A percentile compares a stretch with the other conserved stretches of the same genome.
These are phyloP conservation scores for Andrena chrysosceles DNA, from an alignment of 2,888 invertebrate genomes.

Conservation along the genomic window DNA sequence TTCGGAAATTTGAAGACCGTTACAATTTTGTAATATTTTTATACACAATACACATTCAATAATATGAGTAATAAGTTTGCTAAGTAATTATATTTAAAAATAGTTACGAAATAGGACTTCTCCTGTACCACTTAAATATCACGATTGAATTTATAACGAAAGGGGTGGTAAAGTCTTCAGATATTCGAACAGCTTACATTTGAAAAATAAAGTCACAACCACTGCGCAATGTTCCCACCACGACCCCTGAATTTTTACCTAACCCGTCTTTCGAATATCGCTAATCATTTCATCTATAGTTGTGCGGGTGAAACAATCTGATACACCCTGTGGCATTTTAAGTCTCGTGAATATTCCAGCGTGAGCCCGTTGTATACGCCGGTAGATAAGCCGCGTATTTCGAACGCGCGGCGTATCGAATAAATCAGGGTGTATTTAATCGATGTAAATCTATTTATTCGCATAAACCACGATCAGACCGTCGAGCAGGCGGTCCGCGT, in stretches of 20 bases:
- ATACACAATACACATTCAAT: too few species aligned
- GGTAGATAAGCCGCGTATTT: constrained; percentile 38
- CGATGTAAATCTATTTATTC: constrained; percentile 52
- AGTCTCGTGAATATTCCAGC: constrained; percentile 10
- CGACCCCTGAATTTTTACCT: too few species aligned
- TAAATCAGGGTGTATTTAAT: constrained; percentile 47
- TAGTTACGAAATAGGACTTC: too few species aligned
- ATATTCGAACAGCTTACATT: too few species aligned
- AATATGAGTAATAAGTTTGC: background rate
- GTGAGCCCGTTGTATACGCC: background rate
- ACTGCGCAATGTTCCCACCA: too few species aligned
- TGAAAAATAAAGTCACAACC: too few species aligned
- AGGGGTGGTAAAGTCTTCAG: too few species aligned
- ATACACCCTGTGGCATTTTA: background rate
- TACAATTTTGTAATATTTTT: too few species aligned
- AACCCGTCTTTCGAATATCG: background rate
- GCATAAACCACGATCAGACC: constrained; percentile 21
- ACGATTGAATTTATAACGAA: too few species aligned
- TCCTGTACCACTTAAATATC: too few species aligned
- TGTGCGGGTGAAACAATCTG: background rate
- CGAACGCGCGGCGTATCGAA: constrained; percentile 17
- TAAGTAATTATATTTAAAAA: background rate
- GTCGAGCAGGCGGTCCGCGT: constrained; percentile 9
- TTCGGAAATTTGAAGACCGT: too few species aligned
- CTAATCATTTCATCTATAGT: background rate